Percentiles rank a stretch among this genome's conserved stretches.
Conservation (phyloP, 2,888 invertebrate genomes). For the Yponomeuta cagnagella region DNA sequence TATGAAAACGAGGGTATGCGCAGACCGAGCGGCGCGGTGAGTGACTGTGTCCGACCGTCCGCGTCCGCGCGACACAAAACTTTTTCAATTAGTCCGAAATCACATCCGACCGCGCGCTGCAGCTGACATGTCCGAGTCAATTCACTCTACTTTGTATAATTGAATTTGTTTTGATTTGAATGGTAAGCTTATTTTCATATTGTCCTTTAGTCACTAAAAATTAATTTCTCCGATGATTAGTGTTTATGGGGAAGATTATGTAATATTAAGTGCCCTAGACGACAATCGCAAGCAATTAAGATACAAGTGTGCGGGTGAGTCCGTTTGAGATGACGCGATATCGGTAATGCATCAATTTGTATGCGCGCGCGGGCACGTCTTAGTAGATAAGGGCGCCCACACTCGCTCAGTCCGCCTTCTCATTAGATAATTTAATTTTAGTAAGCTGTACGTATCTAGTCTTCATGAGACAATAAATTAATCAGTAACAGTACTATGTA, state of each 20-base stretch:
- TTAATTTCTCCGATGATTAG: not conserved
- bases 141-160: constrained; percentile 17
- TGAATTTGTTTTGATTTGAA: constrained; percentile 51
- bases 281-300: not conserved
- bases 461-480: too few species aligned
- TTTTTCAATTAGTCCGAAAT: constrained; percentile 58
- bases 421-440: too few species aligned
- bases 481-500: too few species aligned
- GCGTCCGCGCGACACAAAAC: constrained; percentile 37
- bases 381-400: constrained; percentile 47
- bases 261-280: not conserved
- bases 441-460: too few species aligned
- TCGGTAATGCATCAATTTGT: constrained; percentile 58
- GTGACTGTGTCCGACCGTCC: constrained; percentile 1
- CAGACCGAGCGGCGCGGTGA: constrained; percentile 23
- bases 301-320: constrained; percentile 19
- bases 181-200: not conserved
- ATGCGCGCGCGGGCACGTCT: constrained; percentile 55
- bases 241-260: not conserved
- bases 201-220: not conserved
- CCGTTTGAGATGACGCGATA: constrained; percentile 53
- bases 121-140: constrained; percentile 32
- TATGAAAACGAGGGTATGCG: constrained; percentile 25
- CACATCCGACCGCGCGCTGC: constrained; percentile 3
- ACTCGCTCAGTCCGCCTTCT: constrained; percentile 25